Evolutionary conservation across 1,140 invertebrate genomes (phyloP), one percentile per base, ranked within the genome.

Genomic region (Plectrocnemia conspersa): DNA sequence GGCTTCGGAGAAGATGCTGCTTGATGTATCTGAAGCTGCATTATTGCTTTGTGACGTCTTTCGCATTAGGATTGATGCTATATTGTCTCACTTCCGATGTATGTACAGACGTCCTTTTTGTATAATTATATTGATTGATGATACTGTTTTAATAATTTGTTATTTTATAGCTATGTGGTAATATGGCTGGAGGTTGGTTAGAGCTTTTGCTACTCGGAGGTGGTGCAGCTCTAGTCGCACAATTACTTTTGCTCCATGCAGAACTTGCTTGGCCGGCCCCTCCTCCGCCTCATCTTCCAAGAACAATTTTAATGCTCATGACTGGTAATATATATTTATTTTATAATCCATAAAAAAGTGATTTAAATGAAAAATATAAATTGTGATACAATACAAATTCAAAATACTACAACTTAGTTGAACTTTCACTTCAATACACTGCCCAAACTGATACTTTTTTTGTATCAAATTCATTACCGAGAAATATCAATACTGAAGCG

Each of bases 1-100:
- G 81, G 77, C 78, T 76, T 64, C 78, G 76, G 53, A 74, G 77
- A 52, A 75, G 77, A 44, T 81, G 76, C 48, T 82, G 81, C 65
- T 65, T 83, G 19, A 78, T 82, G 59, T 83, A 82, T 69, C 69
- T 84, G 32, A 84, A 84, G 70, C 73, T 85, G 53, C 82, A 85
- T 59, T 83, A 80, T 62, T 82, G 81, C 59, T 66, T 72, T 27
- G 79, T 81, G 23, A 70, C 81, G 21, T 69, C 77, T 3, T 76
- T 77, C 18, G 73, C 80, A 15, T 83, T 84, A 80, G 69, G 73
- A 1, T 74, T 82, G 33, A 84, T 83, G 64, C 72, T 82, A 54
- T 80, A 61, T 36, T 61, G 58, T 35, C 23, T 61, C 9, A 56
- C 49, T 9, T 47, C 58, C 3, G 44, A 61, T 36, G 58, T 61